Evolutionary conservation across 1,140 invertebrate genomes (phyloP).

Genomic region (Drosophila fuyamai): DNA sequence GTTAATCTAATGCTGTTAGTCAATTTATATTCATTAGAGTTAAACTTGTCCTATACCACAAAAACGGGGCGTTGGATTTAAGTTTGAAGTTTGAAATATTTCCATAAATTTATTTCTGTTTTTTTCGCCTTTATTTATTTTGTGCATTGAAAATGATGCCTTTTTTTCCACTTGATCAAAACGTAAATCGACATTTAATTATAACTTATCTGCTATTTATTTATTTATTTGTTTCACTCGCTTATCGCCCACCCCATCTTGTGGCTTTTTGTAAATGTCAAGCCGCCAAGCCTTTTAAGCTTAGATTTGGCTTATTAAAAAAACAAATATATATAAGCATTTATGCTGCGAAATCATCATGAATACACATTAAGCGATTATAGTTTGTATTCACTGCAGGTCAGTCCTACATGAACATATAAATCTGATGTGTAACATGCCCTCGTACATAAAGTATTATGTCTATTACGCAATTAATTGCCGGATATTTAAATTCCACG

Average conservation of each 20-base stretch:
- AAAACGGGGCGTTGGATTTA: slow-evolving; percentile 1
- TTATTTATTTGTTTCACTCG: slow-evolving; percentile 41
- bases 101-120: slow-evolving; percentile 24
- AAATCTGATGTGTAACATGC: slow-evolving; percentile 18
- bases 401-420: neutral
- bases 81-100: slow-evolving; percentile 31
- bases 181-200: slow-evolving; percentile 73
- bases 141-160: slow-evolving; percentile 1
- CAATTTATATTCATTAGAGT: slow-evolving; percentile 74
- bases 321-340: neutral
- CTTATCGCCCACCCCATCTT: slow-evolving; percentile 7
- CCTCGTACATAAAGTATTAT: slow-evolving; percentile 7
- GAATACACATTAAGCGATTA: slow-evolving; percentile 62
- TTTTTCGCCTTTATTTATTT: slow-evolving; percentile 3
- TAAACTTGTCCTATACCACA: slow-evolving; percentile 19
- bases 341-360: slow-evolving; percentile 19
- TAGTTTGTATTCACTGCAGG: slow-evolving; percentile 28
- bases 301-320: slow-evolving; percentile 42
- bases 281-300: slow-evolving; percentile 45
- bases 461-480: slow-evolving; percentile 37
- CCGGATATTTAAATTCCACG: slow-evolving; percentile 39
- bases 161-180: slow-evolving; percentile 51
- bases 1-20: slow-evolving; percentile 76
- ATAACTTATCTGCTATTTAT: slow-evolving; percentile 72
- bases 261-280: slow-evolving; percentile 56